A percentile compares a stretch with the other conserved stretches of the same genome.
phyloP scores from a whole-genome alignment of 2,797 vertebrate species.

The Picus viridis region DNA sequence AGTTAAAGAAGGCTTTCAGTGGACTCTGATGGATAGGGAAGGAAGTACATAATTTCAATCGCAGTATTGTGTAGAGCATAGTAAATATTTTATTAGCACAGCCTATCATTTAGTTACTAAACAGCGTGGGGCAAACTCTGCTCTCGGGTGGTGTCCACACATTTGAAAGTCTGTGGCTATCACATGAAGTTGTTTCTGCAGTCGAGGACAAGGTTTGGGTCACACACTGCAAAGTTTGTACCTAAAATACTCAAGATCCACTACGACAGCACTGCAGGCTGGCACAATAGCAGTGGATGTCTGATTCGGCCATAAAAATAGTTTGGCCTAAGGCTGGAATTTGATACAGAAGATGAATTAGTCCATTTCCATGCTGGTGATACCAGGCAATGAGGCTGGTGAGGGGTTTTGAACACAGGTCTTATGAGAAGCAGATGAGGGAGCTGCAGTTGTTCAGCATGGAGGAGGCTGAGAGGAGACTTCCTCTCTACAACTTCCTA shows the following conservation, averaged over 20 bases:
- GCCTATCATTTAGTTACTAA: background rate
- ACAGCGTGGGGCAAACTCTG: rapidly evolving
- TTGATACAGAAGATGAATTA: background rate
- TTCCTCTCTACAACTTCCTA: too few relatives aligned
- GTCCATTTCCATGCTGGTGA: background rate
- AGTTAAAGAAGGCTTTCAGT: constrained; percentile 39
- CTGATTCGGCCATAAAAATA: background rate
- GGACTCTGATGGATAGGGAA: constrained; percentile 10
- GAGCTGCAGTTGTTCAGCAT: too few relatives aligned
- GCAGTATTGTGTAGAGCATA: background rate
- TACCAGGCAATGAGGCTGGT: background rate
- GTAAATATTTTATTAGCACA: constrained; percentile 25
- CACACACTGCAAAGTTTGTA: background rate
- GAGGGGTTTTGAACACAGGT: too few relatives aligned
- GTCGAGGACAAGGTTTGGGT: background rate
- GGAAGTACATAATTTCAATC: background rate
- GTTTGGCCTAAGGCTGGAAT: background rate
- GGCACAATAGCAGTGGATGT: rapidly evolving
- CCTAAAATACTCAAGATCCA: background rate
- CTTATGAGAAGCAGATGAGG: too few relatives aligned
- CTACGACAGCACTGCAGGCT: background rate
- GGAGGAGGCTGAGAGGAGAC: too few relatives aligned
- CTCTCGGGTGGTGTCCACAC: rapidly evolving
- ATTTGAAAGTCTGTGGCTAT: rapidly evolving
- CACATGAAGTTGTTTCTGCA: rapidly evolving